A percentile compares a stretch with the other conserved stretches of the same genome.
phyloP scores from a whole-genome alignment of 1,140 invertebrate genomes.

The Procambarus virginalis region DNA sequence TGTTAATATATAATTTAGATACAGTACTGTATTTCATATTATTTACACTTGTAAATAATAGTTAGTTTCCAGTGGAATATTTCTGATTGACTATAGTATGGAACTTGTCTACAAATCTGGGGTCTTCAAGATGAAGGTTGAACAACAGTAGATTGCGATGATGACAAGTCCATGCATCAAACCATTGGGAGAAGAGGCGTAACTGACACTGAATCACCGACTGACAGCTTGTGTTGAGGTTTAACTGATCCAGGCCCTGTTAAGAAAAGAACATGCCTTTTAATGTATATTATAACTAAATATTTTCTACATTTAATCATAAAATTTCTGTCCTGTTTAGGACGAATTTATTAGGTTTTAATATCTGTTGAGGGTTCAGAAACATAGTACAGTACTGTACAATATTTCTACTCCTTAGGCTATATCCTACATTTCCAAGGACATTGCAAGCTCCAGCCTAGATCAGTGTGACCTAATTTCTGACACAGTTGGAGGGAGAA shows the following conservation, averaged over 20 bases:
- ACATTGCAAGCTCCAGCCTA: too few species aligned
- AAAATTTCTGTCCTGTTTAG: neutral
- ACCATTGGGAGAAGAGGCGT: constrained; percentile 63
- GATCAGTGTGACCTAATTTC: too few species aligned
- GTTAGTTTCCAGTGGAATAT: constrained; percentile 1
- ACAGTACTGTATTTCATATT: neutral
- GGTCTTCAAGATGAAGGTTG: constrained; percentile 55
- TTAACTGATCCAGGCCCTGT: constrained; percentile 66
- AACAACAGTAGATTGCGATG: constrained; percentile 56
- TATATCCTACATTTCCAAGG: too few species aligned
- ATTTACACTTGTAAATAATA: neutral
- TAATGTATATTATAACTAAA: too few species aligned
- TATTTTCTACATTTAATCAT: too few species aligned
- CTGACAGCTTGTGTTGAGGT: constrained; percentile 51
- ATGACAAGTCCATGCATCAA: constrained; percentile 56
- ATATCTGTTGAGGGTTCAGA: too few species aligned
- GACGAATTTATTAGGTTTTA: too few species aligned
- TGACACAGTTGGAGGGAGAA: too few species aligned
- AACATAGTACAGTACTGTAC: too few species aligned
- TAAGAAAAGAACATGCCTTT: neutral
- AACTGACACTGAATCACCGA: constrained; percentile 67
- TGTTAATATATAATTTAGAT: neutral
- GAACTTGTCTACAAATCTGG: constrained; percentile 62
- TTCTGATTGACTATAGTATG: constrained; percentile 37
- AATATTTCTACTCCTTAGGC: too few species aligned